Evolutionary conservation across 2,113 vertebrate genomes (phyloP), one percentile per base, ranked within the genome.

Genomic region (Heteronetta atricapilla): DNA sequence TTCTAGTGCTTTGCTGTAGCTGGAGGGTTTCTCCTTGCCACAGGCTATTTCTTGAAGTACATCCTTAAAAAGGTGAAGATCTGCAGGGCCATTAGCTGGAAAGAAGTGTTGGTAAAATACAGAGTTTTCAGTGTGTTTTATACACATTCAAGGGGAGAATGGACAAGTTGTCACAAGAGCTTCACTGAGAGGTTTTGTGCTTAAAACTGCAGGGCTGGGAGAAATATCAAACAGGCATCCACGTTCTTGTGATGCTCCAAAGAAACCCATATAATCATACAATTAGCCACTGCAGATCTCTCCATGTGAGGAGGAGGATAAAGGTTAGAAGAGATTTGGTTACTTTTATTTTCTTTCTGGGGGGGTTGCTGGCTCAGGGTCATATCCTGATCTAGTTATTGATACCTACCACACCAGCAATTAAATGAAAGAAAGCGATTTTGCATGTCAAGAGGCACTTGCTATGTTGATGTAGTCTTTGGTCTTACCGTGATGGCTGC

Each of bases 261-360:
- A 21, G 19, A 12, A 46, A 11, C 8, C 29, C 11, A 3, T 4
- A 18, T 11, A 74, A 18, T 23, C 6, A 6, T 8, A 10, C 36
- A 31, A 3, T 25, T 17, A 38, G 29, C 20, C 18, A 13, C 66
- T 9, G 18, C 55, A 6, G 1, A 19, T 10, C 34, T 48, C 33
- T 20, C 58, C 10, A 0, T 0, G 18, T 4, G 55, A 53, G 58
- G 33, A 8, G 34, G 5, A 19, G 40, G 31, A 15, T 40, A 4
- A 21, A 25, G 13, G 34, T 14, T 5, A 60, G 40, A n/a, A 72
- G 42, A 9, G 23, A 7, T 64, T 15, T 53, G 19, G 31, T 10
- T 23, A 8, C 2, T 81, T 40, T 17, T 7, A 11, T 19, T 25
- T 29, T 29, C 29, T 13, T 6, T 2, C 29, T 22, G 5, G 4